Percentiles rank a stretch among this genome's conserved stretches.
These are phyloP conservation scores for Anthoscopus minutus DNA, from an alignment of 2,113 vertebrate genomes.

Conservation along the genomic window DNA sequence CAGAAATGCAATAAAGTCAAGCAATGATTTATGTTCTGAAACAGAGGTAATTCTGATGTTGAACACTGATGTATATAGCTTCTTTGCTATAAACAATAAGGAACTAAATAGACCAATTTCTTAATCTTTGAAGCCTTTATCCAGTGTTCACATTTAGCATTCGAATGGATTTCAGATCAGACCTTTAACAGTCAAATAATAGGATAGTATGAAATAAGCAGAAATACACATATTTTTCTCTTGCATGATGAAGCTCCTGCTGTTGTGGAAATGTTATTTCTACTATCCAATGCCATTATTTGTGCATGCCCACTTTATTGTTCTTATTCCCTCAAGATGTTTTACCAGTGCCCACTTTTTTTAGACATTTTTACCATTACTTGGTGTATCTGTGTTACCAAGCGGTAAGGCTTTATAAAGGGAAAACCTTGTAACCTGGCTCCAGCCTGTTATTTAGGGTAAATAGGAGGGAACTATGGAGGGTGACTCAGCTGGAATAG, in stretches of 20 bases:
- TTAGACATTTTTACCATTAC: background rate
- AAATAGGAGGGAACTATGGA: background rate
- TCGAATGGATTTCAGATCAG: background rate
- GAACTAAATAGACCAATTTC: background rate
- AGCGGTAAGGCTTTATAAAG: background rate
- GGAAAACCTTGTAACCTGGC: background rate
- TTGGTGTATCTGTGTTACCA: background rate
- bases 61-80: background rate
- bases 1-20: background rate
- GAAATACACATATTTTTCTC: background rate
- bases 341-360: background rate
- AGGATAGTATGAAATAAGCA: rapidly evolving
- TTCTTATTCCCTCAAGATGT: background rate
- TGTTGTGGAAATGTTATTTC: background rate
- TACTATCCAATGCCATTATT: background rate
- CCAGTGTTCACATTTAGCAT: background rate
- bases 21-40: background rate
- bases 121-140: background rate
- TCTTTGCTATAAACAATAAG: background rate
- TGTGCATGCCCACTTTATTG: background rate
- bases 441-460: background rate
- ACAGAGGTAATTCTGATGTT: background rate
- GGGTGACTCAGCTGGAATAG: background rate
- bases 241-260: background rate
- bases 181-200: background rate